Evolutionary conservation across 2,113 vertebrate species (phyloP), one percentile per base, ranked within the genome.

Genomic region (Nanorana parkeri): DNA sequence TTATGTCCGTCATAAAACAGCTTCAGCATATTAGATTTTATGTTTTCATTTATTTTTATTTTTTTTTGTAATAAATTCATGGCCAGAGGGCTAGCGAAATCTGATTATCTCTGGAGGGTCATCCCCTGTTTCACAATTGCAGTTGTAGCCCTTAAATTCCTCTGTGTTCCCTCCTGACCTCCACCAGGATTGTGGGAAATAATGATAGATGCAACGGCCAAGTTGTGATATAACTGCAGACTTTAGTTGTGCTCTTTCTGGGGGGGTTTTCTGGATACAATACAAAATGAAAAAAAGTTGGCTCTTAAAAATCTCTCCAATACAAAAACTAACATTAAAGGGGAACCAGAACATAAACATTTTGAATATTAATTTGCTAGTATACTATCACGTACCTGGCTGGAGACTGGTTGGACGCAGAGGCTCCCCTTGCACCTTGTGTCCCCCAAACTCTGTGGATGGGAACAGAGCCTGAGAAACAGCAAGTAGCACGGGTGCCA

Each of bases 41-140:
- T 20, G 47, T 78, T 78, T 78, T 64, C 23, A 36, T 66, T 67
- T 68, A 41, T 28, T 78, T 68, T n/a, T n/a, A n/a, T n/a, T n/a
- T n/a, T n/a, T n/a, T 41, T 68, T 68, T 36, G 54, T 54, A 78
- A 28, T 32, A 32, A 68, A 56, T 58, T 68, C 64, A 68, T 67
- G 24, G 47, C 75, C 76, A 58, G 76, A 77, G 67, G 58, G 77
- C 15, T 61, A 85, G 24, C 7, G 23, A 69, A 81, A 21, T 24
- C 68, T 29, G 56, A 77, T 85, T 84, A 68, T 84, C 78, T 73
- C 71, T 1, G 0, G 77, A 77, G 85, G 64, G 84, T 83, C 69
- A 83, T 84, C 52, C 83, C 60, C 81, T 41, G 86, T 85, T 86
- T 81, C 82, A 77, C 24, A 61, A 56, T 63, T 68, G 36, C 64